phyloP scores from a whole-genome alignment of 2,797 vertebrate genomes.

The Atherinosoma microstoma region DNA sequence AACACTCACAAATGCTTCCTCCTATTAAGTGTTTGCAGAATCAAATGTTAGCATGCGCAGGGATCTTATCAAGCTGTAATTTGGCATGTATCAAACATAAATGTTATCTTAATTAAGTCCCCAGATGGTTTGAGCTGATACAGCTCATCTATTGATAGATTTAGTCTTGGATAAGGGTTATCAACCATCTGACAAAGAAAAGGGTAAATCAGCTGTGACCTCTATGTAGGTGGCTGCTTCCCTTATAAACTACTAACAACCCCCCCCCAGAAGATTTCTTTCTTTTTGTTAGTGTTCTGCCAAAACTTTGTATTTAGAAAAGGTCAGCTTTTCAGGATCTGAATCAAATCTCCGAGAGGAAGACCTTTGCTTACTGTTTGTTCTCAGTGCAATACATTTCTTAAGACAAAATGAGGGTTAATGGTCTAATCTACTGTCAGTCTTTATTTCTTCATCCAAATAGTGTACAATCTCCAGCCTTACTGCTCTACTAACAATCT shows the following conservation, averaged over 20 bases:
- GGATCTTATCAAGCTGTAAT: slow-evolving; percentile 37
- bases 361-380: slow-evolving; percentile 23
- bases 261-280: neutral
- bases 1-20: neutral
- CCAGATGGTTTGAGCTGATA: slow-evolving; percentile 35
- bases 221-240: neutral
- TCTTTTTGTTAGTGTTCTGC: slow-evolving; percentile 2
- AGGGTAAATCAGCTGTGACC: slow-evolving; percentile 27
- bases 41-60: slow-evolving; percentile 15
- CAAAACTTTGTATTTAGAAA: slow-evolving; percentile 18
- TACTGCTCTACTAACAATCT: neutral
- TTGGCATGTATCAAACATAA: slow-evolving; percentile 28
- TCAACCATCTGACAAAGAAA: slow-evolving; percentile 26
- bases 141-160: slow-evolving; percentile 37
- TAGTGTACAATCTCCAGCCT: neutral
- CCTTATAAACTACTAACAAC: neutral
- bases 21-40: neutral
- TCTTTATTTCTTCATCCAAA: neutral
- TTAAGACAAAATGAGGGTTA: neutral
- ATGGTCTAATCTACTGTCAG: neutral
- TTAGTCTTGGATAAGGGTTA: slow-evolving; percentile 25
- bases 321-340: slow-evolving; percentile 39
- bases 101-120: slow-evolving; percentile 49
- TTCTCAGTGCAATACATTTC: neutral
- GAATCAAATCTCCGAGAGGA: slow-evolving; percentile 17